Base-by-base conservation (phyloP, 2,888 invertebrate species). In the Tupiocoris notatus region DNA sequence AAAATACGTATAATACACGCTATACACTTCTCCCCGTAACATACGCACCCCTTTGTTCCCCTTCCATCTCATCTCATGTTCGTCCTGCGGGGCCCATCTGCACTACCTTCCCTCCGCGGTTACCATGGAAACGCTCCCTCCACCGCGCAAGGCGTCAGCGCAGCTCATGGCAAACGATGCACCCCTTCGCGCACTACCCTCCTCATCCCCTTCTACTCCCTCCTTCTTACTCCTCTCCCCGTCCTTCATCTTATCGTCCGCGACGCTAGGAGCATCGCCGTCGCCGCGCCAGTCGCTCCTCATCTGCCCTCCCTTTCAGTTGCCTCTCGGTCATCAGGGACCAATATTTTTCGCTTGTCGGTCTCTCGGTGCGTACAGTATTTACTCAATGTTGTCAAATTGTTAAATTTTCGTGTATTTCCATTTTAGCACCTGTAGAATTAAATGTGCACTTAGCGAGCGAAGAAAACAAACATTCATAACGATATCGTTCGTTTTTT, bases 331-430 rank as follows among this genome's bases (percentile, higher is more conserved):
- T 61, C 17, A 24, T 18, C 70, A 24, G 70, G 70, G 59, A 58
- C 70, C 70, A 59, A 59, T 9, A 22, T 70, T 70, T 70, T 23
- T 59, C 59, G 59, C 58, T 70, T 70, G 70, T 70, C 58, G 39
- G 22, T 57, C 59, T 70, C 23, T 70, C 58, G 70, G 70, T 70
- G 70, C 70, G 70, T 70, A 70, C 70, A 39, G 3, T 59, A n/a
- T n/a, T n/a, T n/a, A n/a, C n/a, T n/a, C n/a, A n/a, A n/a, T n/a
- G n/a, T n/a, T n/a, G n/a, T n/a, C n/a, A n/a, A n/a, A n/a, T n/a
- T n/a, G n/a, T n/a, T n/a, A n/a, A n/a, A n/a, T n/a, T n/a, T n/a
- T n/a, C n/a, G n/a, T n/a, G n/a, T n/a, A n/a, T n/a, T n/a, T n/a
- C n/a, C n/a, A n/a, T n/a, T n/a, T n/a, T n/a, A n/a, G n/a, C n/a